These are phyloP conservation scores for Aspidapion aeneum DNA, from an alignment of 2,888 invertebrate species.

Conservation along the genomic window DNA sequence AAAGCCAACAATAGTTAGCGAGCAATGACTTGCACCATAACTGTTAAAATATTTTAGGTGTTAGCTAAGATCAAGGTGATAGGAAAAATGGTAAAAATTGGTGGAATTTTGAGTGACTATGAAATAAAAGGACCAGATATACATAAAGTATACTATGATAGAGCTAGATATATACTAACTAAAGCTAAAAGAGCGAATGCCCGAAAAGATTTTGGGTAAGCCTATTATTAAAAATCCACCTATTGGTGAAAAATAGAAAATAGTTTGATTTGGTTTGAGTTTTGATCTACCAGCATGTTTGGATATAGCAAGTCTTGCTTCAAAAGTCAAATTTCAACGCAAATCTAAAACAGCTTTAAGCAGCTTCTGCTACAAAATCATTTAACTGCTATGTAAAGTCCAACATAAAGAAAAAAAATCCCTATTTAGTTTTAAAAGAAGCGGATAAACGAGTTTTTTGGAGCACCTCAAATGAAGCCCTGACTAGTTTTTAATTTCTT, in stretches of 20 bases:
- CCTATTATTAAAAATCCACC: background rate
- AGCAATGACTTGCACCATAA: no score
- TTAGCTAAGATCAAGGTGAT: conserved; percentile 31
- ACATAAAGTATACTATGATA: conserved; percentile 46
- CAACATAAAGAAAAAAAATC: no score
- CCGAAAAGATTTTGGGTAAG: conserved; percentile 48
- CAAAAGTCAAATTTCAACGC: conserved; percentile 4
- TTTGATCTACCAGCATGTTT: background rate
- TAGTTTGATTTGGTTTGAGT: background rate
- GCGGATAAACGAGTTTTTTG: no score
- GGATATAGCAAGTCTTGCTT: background rate
- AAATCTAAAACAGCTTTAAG: no score
- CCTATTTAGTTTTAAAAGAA: no score
- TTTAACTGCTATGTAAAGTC: no score
- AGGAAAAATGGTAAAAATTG: conserved; percentile 44
- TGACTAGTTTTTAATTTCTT: no score
- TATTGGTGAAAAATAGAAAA: background rate
- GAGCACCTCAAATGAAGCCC: no score
- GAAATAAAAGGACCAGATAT: conserved; percentile 49
- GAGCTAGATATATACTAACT: conserved; percentile 50
- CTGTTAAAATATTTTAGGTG: conserved; percentile 27
- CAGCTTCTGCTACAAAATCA: no score
- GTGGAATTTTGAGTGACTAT: conserved; percentile 50
- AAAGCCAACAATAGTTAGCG: no score
- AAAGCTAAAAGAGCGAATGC: conserved; percentile 48